Evolutionary conservation across 2,797 vertebrate species (phyloP).

Genomic region (Tapirus indicus): DNA sequence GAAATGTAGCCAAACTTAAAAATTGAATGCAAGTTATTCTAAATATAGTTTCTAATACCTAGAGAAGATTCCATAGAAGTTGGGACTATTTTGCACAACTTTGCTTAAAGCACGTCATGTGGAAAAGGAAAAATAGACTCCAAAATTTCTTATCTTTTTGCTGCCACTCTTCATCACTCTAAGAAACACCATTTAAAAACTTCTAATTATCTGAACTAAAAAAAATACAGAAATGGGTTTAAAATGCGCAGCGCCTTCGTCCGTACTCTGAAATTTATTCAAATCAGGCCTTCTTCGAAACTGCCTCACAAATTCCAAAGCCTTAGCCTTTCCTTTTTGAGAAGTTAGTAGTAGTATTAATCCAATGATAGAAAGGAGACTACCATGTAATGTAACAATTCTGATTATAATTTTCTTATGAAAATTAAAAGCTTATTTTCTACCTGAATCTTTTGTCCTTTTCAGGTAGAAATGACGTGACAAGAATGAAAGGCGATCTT

Average conservation of each 20-base stretch:
- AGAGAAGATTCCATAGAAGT: neutral
- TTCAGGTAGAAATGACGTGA: neutral
- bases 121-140: neutral
- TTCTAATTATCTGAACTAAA: neutral
- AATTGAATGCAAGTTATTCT: neutral
- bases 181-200: neutral
- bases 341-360: conserved; percentile 18
- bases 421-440: neutral
- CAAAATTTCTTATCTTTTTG: neutral
- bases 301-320: neutral
- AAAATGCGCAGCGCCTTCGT: neutral
- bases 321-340: conserved; percentile 32
- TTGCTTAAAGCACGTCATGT: neutral
- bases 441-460: neutral
- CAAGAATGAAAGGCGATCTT: neutral
- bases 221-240: neutral
- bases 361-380: neutral
- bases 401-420: neutral
- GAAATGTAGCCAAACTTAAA: neutral
- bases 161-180: neutral
- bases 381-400: conserved; percentile 15
- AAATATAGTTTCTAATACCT: neutral
- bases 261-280: neutral
- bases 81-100: neutral
- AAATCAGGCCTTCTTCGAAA: conserved; percentile 28